Conservation (phyloP, 2,113 vertebrate species). For the Onychorhynchus coronatus region DNA sequence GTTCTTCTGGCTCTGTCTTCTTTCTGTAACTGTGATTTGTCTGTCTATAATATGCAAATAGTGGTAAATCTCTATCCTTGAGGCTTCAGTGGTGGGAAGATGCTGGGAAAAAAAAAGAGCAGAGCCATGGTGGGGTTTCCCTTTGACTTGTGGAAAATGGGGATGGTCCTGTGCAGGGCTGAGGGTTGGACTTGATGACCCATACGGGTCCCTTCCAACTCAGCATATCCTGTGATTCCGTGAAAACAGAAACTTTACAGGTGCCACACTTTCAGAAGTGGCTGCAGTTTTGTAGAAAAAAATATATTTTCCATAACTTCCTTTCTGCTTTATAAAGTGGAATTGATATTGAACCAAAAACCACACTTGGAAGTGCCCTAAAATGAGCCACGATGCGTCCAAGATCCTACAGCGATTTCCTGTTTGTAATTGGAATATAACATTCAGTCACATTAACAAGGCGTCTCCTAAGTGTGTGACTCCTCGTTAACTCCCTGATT, state of each 20-base stretch:
- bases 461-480: not conserved
- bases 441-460: not conserved
- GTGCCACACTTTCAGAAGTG: not conserved
- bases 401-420: not conserved
- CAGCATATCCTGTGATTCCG: not conserved
- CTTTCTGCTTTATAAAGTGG: not conserved
- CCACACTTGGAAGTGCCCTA: fast-evolving
- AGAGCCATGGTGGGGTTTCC: not conserved
- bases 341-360: not conserved
- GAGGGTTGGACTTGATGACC: not conserved
- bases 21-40: not conserved
- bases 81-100: not conserved
- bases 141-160: not conserved
- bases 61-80: not conserved
- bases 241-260: not conserved
- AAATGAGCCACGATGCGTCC: fast-evolving
- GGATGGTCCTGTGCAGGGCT: not conserved
- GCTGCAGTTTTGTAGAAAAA: not conserved
- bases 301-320: fast-evolving
- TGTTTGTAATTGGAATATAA: not conserved
- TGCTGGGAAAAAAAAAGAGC: not conserved
- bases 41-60: not conserved
- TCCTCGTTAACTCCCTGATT: not conserved
- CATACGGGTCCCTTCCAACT: not conserved
- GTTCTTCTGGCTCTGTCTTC: not conserved